These are phyloP conservation scores for Meda fulgida DNA, from an alignment of 2,797 vertebrate species.

Conservation along the genomic window DNA sequence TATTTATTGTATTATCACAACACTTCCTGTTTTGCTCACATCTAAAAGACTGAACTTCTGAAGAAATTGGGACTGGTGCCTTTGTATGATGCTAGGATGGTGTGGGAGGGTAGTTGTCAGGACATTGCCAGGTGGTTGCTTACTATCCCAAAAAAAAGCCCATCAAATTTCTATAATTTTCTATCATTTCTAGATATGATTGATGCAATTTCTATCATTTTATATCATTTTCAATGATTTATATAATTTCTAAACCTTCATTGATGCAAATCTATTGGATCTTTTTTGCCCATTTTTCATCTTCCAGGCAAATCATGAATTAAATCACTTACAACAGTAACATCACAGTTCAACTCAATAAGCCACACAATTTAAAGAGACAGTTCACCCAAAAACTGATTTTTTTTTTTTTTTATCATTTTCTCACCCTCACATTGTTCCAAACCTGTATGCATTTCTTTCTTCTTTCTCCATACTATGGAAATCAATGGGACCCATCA, in stretches of 20 bases:
- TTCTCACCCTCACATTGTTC: not conserved
- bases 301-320: not conserved
- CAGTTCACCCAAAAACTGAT: not conserved
- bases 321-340: not conserved
- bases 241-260: too few relatives aligned
- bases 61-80: not conserved
- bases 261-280: not conserved
- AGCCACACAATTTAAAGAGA: not conserved
- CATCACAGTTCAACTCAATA: not conserved
- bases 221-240: too few relatives aligned
- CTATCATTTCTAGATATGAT: not conserved
- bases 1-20: slow-evolving; percentile 28
- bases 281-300: not conserved
- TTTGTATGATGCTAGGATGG: not conserved
- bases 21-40: not conserved
- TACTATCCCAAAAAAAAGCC: not conserved
- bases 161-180: not conserved
- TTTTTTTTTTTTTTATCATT: not conserved
- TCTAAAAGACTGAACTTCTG: not conserved
- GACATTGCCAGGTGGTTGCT: not conserved
- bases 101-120: not conserved
- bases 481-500: not conserved
- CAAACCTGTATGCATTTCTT: not conserved
- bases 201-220: too few relatives aligned
- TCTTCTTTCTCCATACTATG: too few relatives aligned